Conservation (phyloP, 1,140 invertebrate species). For the Andricus grossulariae region DNA sequence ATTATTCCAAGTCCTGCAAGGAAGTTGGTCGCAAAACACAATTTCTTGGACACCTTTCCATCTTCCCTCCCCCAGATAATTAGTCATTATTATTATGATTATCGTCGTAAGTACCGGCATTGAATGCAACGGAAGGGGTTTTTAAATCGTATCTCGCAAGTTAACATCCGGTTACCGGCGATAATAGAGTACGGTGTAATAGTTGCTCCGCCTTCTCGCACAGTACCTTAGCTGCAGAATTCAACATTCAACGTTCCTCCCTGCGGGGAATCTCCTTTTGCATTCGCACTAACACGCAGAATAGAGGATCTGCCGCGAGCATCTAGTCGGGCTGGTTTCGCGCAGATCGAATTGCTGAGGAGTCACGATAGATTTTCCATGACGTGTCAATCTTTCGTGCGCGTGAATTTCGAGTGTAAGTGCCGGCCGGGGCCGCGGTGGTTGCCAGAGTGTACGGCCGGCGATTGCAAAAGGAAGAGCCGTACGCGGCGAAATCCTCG, state of each 20-base stretch:
- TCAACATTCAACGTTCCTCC: constrained; percentile 6
- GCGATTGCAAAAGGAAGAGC: constrained; percentile 48
- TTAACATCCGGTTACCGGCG: constrained; percentile 27
- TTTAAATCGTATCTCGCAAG: constrained; percentile 25
- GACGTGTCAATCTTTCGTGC: constrained; percentile 52
- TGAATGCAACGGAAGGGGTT: constrained; percentile 15
- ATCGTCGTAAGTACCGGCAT: not conserved
- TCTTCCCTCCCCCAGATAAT: not conserved
- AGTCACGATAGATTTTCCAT: constrained; percentile 38
- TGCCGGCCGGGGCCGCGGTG: not conserved
- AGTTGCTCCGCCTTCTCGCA: constrained; percentile 6
- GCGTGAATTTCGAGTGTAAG: constrained; percentile 50
- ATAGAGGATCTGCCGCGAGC: not conserved
- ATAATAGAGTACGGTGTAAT: constrained; percentile 23
- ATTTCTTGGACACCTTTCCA: constrained; percentile 20
- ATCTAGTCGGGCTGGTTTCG: not conserved
- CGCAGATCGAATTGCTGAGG: not conserved
- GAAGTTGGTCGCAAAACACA: not conserved
- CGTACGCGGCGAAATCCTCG: not conserved
- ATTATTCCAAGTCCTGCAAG: not conserved
- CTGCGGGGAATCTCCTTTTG: constrained; percentile 11
- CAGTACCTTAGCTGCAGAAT: constrained; percentile 10
- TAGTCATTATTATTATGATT: constrained; percentile 25
- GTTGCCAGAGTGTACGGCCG: not conserved
- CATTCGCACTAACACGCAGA: constrained; percentile 17